Evolutionary conservation across 2,888 invertebrate genomes (phyloP), one percentile per base, ranked within the genome.

Genomic region (Choristoneura rosaceana): DNA sequence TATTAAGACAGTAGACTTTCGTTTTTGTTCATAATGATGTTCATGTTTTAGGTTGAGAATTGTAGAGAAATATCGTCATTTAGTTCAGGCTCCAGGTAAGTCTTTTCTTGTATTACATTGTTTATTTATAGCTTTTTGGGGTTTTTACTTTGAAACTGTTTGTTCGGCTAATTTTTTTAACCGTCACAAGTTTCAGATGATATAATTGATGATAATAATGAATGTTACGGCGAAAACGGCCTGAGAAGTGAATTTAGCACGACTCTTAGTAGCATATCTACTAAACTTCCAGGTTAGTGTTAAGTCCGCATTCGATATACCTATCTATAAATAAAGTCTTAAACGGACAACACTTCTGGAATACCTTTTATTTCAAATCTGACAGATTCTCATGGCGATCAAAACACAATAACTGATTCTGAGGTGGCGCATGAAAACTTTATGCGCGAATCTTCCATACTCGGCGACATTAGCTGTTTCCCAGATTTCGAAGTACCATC

Each of bases 31-130:
- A 25, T 47, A 45, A 25, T 71, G 45, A 74, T 68, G 71, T 45
- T 58, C 76, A 76, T 59, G 77, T 90, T 88, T 75, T 84, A 92
- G 92, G 63, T 81, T 80, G 10, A 78, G 82, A 78, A 87, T 91
- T 69, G 81, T 90, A 59, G 78, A 86, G 45, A 90, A 88, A 74
- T 92, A 91, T 78, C 79, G 79, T 33, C 78, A 87, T 77, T 80
- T 90, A 60, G 77, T 87, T 52, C 74, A 79, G 50, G 70, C 82
- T 59, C 17, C 82, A 77, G 90, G 91, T 91, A 86, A 75, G 17
- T 52, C 60, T 75, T 63, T 66, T 34, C 25, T 7, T 43, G 17
- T 62, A 33, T 25, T 68, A 47, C 7, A 5, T n/a, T 47, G 14
- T n/a, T 43, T 5, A 5, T 47, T 5, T 14, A n/a, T 47, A 34